A percentile compares a stretch with the other conserved stretches of the same genome.
phyloP scores from a whole-genome alignment of 2,888 invertebrate genomes.

The Drosophila colorata region DNA sequence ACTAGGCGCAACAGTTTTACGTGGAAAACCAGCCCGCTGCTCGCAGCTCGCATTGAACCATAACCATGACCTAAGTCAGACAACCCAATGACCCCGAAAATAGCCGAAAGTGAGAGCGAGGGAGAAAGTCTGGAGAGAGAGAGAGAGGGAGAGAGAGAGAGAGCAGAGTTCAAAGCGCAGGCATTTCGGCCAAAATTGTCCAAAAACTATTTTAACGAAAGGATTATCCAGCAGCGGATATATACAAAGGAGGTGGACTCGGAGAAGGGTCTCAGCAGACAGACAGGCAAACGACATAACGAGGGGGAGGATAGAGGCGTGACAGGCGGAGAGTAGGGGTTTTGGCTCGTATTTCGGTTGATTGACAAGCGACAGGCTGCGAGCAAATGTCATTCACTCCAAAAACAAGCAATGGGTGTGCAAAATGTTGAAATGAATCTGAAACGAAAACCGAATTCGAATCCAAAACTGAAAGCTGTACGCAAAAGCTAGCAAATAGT shows the following conservation, averaged over 20 bases:
- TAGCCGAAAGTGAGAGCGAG: neutral
- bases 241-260: neutral
- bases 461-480: constrained; percentile 27
- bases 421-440: constrained; percentile 64
- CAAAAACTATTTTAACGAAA: constrained; percentile 63
- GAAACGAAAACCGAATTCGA: constrained; percentile 37
- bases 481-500: constrained; percentile 18
- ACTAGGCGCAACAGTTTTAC: constrained; percentile 52
- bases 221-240: constrained; percentile 42
- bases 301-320: neutral
- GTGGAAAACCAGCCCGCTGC: constrained; percentile 31
- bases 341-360: constrained; percentile 48
- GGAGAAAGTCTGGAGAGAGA: neutral
- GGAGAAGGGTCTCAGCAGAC: neutral
- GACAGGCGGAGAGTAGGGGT: neutral
- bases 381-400: constrained; percentile 65
- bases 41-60: constrained; percentile 34
- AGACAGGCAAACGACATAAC: constrained; percentile 6
- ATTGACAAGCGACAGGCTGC: constrained; percentile 66
- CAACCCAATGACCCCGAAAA: constrained; percentile 58
- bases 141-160: neutral
- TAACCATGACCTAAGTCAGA: constrained; percentile 55
- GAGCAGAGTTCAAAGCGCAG: constrained; percentile 53
- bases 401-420: constrained; percentile 67
- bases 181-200: constrained; percentile 53